Base-by-base conservation (phyloP, 2,113 vertebrate genomes). In the Lampris megalopsis region DNA sequence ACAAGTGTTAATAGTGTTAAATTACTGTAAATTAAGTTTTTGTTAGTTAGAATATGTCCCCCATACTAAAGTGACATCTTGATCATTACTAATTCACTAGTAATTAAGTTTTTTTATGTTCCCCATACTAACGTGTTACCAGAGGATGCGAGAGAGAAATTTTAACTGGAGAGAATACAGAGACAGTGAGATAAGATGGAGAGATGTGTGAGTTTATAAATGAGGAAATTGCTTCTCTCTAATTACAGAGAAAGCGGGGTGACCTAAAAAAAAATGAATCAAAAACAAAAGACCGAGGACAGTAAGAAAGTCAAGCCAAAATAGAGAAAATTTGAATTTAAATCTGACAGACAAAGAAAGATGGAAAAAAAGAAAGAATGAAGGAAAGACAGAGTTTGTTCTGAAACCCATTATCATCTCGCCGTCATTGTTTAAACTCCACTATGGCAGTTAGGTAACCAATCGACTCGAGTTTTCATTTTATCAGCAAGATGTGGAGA, bases 401-500 rank as follows among this genome's bases (percentile, higher is more conserved):
- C 24, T 13, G 45, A 76, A 59, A 81, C 73, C 65, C 65, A 49
- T 67, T 54, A 64, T 74, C 53, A 24, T 24, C 24, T 24, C 24
- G 24, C 24, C 24, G 24, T 24, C 24, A 24, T 24, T 69, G 75
- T 83, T 78, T 77, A 68, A 47, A 63, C 62, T 37, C 71, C 84
- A 75, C 63, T 59, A 35, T 6, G 24, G 53, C 56, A 52, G 43
- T 68, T 73, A 66, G 59, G 69, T 75, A 63, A 47, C 52, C 38
- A 74, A 75, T 82, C 50, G 71, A 61, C 77, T 71, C 73, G 67
- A 70, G 73, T 79, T 74, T 69, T 89, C 80, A 74, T 84, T 80
- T 69, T 60, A 67, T 69, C 67, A 68, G 10, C 61, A 71, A 64
- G 70, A 67, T 74, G 62, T 36, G 1, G 6, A 24, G 38, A n/a